phyloP scores from a whole-genome alignment of 2,888 invertebrate species.

The Oithona nana region DNA sequence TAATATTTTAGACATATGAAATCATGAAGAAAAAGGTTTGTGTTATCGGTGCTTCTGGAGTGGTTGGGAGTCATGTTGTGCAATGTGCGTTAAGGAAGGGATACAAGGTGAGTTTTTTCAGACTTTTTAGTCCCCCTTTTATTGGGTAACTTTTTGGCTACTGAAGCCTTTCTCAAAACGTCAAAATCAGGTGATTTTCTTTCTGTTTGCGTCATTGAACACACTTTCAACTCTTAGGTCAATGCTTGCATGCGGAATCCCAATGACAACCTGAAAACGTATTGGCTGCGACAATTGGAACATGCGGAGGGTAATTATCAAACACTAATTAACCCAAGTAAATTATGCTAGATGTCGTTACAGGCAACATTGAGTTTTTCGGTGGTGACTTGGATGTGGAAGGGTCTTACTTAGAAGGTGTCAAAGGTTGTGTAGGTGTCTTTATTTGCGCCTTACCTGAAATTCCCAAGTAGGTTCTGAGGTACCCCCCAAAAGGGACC shows the following conservation, averaged over 20 bases:
- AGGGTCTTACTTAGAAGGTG: neutral
- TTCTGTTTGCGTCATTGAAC: neutral
- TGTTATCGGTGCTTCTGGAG: slow-evolving; percentile 1
- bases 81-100: neutral
- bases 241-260: neutral
- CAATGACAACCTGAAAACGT: neutral
- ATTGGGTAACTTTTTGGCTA: no score
- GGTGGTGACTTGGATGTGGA: neutral
- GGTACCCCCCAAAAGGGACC: neutral
- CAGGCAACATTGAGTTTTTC: neutral
- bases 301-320: neutral
- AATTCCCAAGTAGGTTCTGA: neutral
- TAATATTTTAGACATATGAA: no score
- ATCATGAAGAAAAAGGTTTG: neutral
- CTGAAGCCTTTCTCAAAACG: no score
- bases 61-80: neutral
- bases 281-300: neutral
- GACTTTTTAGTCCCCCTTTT: neutral
- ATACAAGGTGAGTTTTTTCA: neutral
- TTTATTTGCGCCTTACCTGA: neutral
- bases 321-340: neutral
- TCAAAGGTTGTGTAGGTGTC: neutral
- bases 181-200: no score
- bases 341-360: neutral
- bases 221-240: neutral